Base-by-base conservation (phyloP, 1,140 invertebrate genomes). In the Colletes gigas region DNA sequence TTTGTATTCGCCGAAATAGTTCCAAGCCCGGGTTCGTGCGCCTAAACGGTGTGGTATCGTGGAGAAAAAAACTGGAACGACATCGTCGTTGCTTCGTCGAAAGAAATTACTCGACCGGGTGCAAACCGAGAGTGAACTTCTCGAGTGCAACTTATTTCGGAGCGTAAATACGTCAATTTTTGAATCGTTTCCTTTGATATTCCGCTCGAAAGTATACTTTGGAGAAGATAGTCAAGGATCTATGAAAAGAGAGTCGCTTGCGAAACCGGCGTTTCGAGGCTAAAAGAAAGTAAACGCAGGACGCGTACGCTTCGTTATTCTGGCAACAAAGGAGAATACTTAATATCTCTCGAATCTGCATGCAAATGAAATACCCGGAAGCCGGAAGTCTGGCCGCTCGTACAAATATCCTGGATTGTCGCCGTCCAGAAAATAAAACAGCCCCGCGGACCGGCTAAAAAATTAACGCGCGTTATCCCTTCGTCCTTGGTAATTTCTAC, bases 321-420 rank as follows among this genome's bases (percentile, higher is more conserved):
- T 15, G 9, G 17, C 9, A 17, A 44, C 52, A 52, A 54, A 54
- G 55, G 5, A 15, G 77, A 47, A 73, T 47, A 55, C 62, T 78
- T 78, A 78, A 78, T 72, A 72, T 10, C 14, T 0, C 12, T 6
- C 69, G 71, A 52, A 78, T 78, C 59, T 72, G 77, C 77, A 78
- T 78, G 50, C 59, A 78, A 78, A 78, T 72, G 68, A 78, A 73
- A 78, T 78, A 65, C 75, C n/a, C 55, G 15, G 60, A 63, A 73
- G 39, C 21, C 50, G 76, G 67, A 71, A 78, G 57, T 44, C n/a
- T 19, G 57, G 57, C 21, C n/a, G 59, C 59, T 14, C 30, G 47
- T 62, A 21, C 68, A 21, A 50, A 63, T 78, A 41, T 47, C 55
- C 21, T 17, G 54, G 0, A 69, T 54, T 41, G 52, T 57, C 17